phyloP scores from a whole-genome alignment of 2,888 invertebrate species.

The Rhingia campestris region DNA sequence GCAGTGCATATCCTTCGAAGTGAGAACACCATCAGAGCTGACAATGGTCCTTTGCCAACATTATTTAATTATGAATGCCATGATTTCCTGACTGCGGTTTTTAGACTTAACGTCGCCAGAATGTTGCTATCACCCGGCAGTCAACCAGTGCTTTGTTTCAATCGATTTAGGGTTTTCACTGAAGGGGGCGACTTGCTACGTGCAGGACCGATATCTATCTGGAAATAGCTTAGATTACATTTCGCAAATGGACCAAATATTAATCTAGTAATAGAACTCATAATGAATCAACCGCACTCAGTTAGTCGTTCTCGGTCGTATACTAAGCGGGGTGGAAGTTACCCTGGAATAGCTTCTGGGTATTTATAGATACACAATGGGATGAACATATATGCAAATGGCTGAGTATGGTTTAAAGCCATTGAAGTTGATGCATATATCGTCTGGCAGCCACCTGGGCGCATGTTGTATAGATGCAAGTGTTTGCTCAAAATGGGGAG shows the following conservation, averaged over 20 bases:
- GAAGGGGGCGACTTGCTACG: conserved; percentile 1
- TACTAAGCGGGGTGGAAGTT: conserved; percentile 24
- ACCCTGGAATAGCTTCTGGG: background rate
- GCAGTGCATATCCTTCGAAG: background rate
- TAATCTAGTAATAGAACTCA: conserved; percentile 67
- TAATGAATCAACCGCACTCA: conserved; percentile 60
- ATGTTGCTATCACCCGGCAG: conserved; percentile 15
- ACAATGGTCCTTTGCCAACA: conserved; percentile 31
- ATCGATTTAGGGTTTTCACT: conserved; percentile 34
- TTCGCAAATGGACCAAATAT: conserved; percentile 67
- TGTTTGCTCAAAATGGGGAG: conserved; percentile 6
- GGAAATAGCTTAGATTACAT: conserved; percentile 60
- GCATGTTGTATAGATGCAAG: conserved; percentile 13
- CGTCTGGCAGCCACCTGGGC: conserved; percentile 5
- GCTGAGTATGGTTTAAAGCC: conserved; percentile 26
- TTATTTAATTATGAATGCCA: conserved; percentile 65
- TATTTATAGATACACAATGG: background rate
- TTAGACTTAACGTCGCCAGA: conserved; percentile 51
- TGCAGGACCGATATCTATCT: conserved; percentile 18
- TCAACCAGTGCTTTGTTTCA: background rate
- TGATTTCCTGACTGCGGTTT: conserved; percentile 64
- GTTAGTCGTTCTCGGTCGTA: conserved; percentile 22
- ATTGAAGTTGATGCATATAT: conserved; percentile 34
- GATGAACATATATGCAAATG: background rate
- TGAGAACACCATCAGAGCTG: background rate